Evolutionary conservation across 2,797 vertebrate species (phyloP), one percentile per base, ranked within the genome.

Genomic region (Pteronotus mesoamericanus): DNA sequence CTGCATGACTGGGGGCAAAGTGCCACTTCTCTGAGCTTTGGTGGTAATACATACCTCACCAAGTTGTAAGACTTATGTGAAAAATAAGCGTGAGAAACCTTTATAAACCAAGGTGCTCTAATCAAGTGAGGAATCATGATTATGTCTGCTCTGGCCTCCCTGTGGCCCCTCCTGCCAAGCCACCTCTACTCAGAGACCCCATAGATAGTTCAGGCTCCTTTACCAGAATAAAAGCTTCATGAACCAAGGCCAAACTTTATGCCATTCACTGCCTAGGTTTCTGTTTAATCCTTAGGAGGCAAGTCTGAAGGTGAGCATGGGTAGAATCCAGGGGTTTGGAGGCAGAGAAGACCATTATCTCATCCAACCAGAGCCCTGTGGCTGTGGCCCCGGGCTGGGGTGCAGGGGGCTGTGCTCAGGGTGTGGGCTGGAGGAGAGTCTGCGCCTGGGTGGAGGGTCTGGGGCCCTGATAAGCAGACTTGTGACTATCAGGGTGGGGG

Each of bases 401-500:
- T 53, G 59, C 92, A 64, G 61, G 48, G n/a, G 32, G 16, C 61
- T 66, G 1, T 61, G 78, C 80, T 86, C 84, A 92, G 96, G 96
- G 97, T 92, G 97, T 96, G 94, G 66, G 11, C 82, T 88, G 26
- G n/a, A 55, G 32, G 10, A 86, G 74, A 66, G 79, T 53, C 39
- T 55, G 48, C 55, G n/a, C 66, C 37, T 95, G 86, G 82, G 84
- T 53, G 75, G 89, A 39, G 79, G 78, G 79, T 74, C 79, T 66
- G 87, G 53, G 29, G 12, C 69, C 75, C 59, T n/a, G 97, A 98
- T 98, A 95, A 82, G 74, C 64, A 61, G 55, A 39, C 61, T 15
- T 3, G 16, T 22, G 22, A 44, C 84, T 97, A 96, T 97, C 94
- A 46, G 95, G 87, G 97, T 85, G 95, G 89, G 32, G 53, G 18